These are phyloP conservation scores for Anarrhichthys ocellatus DNA, from an alignment of 2,113 vertebrate genomes.

Conservation along the genomic window DNA sequence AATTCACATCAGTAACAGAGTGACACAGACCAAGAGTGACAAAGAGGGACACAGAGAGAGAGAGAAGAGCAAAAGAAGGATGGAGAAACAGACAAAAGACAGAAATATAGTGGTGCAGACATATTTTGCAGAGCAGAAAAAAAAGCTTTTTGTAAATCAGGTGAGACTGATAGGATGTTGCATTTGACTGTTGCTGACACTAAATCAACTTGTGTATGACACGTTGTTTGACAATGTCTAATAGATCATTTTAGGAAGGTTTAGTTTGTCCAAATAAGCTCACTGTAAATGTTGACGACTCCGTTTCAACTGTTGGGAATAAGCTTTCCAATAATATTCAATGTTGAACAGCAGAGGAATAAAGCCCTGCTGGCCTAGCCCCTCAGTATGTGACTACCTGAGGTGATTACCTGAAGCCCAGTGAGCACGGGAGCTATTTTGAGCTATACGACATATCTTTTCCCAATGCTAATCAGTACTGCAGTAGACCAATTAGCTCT, in stretches of 20 bases:
- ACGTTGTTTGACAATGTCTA: not conserved
- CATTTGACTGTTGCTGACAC: not conserved
- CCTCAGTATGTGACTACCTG: not conserved
- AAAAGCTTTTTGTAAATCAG: not conserved
- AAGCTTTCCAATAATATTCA: not conserved
- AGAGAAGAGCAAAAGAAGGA: not conserved
- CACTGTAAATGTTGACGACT: not conserved
- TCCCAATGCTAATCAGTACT: not conserved
- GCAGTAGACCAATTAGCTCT: not conserved
- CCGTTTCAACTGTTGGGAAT: not conserved
- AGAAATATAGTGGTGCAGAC: conserved; percentile 2
- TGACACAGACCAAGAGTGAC: conserved; percentile 6
- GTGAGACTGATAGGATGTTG: conserved; percentile 3
- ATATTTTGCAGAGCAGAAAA: not conserved
- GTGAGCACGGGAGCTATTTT: not conserved
- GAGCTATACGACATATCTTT: not conserved
- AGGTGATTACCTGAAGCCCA: not conserved
- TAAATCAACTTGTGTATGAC: not conserved
- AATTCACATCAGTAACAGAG: conserved; percentile 43
- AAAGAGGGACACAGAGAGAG: conserved; percentile 12
- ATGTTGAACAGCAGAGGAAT: not conserved
- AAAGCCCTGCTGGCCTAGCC: not conserved
- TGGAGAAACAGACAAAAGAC: conserved; percentile 8
- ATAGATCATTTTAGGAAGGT: not conserved
- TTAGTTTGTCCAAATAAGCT: not conserved